These are phyloP conservation scores for Simalia tracyae DNA, from an alignment of 2,797 vertebrate species.

Conservation along the genomic window DNA sequence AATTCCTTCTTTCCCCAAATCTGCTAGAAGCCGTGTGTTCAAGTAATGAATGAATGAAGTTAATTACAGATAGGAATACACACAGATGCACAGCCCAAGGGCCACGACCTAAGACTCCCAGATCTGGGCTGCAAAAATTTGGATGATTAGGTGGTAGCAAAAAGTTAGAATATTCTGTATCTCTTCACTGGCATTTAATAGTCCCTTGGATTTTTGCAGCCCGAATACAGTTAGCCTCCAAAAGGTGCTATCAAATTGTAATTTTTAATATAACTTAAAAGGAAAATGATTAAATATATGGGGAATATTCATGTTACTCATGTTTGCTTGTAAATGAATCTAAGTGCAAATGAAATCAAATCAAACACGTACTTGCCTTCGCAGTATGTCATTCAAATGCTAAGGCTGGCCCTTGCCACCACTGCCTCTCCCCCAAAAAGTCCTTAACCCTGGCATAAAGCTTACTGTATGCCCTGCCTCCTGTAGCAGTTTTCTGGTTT, in stretches of 20 bases:
- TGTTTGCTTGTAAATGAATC: neutral
- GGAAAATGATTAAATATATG: neutral
- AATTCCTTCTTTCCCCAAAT: neutral
- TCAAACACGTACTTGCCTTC: neutral
- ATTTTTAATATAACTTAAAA: neutral
- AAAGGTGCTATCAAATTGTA: neutral
- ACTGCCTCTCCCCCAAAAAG: neutral
- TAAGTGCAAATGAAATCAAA: neutral
- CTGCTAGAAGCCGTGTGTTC: neutral
- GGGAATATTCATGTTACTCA: neutral
- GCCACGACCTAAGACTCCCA: neutral
- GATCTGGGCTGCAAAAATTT: neutral
- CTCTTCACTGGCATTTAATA: neutral
- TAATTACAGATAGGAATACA: neutral
- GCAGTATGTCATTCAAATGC: neutral
- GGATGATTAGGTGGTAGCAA: neutral
- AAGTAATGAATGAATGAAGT: neutral
- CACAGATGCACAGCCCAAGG: neutral
- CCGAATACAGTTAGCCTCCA: neutral
- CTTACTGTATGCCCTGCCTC: conserved; percentile 84
- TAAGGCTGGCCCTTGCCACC: neutral
- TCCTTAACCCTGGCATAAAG: neutral
- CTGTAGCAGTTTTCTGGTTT: conserved; percentile 81
- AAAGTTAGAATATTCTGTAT: neutral
- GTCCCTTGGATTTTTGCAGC: neutral